Conservation (phyloP, 2,888 invertebrate species). For the Diarsia rubi region DNA sequence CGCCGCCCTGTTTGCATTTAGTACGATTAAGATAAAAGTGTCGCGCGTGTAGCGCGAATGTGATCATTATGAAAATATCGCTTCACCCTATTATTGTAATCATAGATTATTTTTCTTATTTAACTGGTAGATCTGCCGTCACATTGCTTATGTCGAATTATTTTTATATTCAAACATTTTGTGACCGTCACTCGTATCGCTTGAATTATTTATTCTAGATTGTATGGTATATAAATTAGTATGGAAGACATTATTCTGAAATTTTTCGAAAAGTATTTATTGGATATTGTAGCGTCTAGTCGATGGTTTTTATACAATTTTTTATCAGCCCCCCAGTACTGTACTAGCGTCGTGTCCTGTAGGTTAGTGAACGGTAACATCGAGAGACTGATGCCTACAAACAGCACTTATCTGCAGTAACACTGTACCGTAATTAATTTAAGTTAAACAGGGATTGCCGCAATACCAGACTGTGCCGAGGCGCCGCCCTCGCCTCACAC, state of each 20-base stretch:
- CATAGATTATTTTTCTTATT: constrained; percentile 82
- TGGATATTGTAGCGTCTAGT: constrained; percentile 87
- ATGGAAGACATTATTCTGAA: constrained; percentile 72
- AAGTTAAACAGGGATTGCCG: constrained; percentile 83
- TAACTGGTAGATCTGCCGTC: constrained; percentile 83
- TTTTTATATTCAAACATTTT: constrained; percentile 77
- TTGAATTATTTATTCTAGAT: constrained; percentile 87
- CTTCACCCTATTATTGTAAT: constrained; percentile 82
- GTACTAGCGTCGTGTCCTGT: constrained; percentile 63
- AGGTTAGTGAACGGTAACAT: constrained; percentile 74
- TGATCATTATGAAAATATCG: constrained; percentile 82
- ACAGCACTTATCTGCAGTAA: constrained; percentile 67
- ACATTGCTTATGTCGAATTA: constrained; percentile 80
- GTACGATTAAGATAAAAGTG: constrained; percentile 78
- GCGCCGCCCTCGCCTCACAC: constrained; percentile 25
- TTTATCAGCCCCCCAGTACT: constrained; percentile 70
- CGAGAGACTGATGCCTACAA: constrained; percentile 81
- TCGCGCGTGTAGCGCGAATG: constrained; percentile 81
- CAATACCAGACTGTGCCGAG: constrained; percentile 80
- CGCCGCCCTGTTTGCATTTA: constrained; percentile 79
- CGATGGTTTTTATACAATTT: constrained; percentile 79
- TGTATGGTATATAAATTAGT: constrained; percentile 74
- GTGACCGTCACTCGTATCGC: constrained; percentile 79
- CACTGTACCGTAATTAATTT: constrained; percentile 78
- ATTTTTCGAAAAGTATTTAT: constrained; percentile 81